Evolutionary conservation across 2,888 invertebrate genomes (phyloP).

Genomic region (Pollenia griseotomentosa): DNA sequence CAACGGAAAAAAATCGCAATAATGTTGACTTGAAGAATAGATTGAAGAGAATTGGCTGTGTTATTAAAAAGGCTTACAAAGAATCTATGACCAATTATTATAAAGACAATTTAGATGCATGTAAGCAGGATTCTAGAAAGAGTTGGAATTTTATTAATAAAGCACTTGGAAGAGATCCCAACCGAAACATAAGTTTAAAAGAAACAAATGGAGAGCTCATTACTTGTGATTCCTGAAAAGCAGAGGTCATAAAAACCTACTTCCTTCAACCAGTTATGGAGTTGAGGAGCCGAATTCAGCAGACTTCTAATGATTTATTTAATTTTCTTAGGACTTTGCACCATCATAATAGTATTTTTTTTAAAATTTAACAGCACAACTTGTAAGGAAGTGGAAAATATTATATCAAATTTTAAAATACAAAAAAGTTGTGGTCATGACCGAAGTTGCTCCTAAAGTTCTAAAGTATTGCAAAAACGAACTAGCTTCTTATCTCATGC

Average conservation of each 20-base stretch:
- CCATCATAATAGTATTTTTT: background rate
- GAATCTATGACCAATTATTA: slow-evolving; percentile 33
- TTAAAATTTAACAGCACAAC: background rate
- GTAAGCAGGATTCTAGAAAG: slow-evolving; percentile 3
- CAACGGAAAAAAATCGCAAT: too few relatives aligned
- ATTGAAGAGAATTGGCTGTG: background rate
- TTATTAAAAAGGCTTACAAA: background rate
- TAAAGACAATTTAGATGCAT: background rate
- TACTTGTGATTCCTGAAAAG: background rate
- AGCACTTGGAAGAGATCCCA: background rate
- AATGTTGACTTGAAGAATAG: background rate
- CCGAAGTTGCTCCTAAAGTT: background rate
- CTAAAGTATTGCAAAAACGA: background rate
- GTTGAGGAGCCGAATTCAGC: background rate
- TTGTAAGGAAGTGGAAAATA: slow-evolving; percentile 1
- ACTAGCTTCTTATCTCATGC: background rate
- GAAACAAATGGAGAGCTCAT: too few relatives aligned
- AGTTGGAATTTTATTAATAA: too few relatives aligned
- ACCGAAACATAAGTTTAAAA: too few relatives aligned
- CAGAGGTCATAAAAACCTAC: background rate
- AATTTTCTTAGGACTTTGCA: too few relatives aligned
- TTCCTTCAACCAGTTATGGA: background rate
- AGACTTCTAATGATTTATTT: too few relatives aligned
- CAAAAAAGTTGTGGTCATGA: slow-evolving; percentile 14
- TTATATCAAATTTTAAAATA: background rate